A percentile compares a stretch with the other conserved stretches of the same genome.
Conservation (phyloP, 2,797 vertebrate genomes). For the Sardinella longiceps region DNA sequence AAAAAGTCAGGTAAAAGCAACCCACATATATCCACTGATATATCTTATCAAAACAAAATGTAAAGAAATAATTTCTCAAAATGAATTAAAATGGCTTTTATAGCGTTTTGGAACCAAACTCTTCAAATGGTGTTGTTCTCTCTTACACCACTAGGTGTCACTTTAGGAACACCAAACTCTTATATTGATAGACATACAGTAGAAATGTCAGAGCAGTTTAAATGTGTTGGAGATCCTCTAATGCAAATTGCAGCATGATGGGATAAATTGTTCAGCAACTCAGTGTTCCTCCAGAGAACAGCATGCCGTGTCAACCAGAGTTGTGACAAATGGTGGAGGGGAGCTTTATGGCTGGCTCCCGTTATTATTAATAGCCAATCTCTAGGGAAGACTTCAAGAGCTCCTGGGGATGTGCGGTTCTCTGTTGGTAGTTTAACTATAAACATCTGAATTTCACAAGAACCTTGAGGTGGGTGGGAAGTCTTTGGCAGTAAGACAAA, state of each 20-base stretch:
- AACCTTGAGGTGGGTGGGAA: background rate
- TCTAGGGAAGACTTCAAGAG: slow-evolving; percentile 4
- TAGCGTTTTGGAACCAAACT: no score
- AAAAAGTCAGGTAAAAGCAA: no score
- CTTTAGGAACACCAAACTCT: background rate
- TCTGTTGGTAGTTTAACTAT: background rate
- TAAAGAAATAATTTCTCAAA: no score
- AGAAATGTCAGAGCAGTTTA: background rate
- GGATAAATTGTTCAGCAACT: background rate
- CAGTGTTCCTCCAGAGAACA: background rate
- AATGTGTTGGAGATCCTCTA: background rate
- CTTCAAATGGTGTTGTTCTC: background rate
- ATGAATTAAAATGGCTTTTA: no score
- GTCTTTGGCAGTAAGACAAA: background rate
- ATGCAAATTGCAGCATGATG: background rate
- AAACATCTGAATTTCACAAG: background rate
- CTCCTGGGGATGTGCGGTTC: background rate
- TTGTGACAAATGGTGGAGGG: background rate
- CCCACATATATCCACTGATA: no score
- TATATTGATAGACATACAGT: background rate
- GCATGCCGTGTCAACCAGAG: background rate
- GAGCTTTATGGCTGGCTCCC: background rate
- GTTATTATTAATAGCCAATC: slow-evolving; percentile 14
- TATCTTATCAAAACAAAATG: no score
- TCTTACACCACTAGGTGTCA: background rate